phyloP scores from a whole-genome alignment of 2,888 invertebrate genomes.

The Philopedon plagiatum region DNA sequence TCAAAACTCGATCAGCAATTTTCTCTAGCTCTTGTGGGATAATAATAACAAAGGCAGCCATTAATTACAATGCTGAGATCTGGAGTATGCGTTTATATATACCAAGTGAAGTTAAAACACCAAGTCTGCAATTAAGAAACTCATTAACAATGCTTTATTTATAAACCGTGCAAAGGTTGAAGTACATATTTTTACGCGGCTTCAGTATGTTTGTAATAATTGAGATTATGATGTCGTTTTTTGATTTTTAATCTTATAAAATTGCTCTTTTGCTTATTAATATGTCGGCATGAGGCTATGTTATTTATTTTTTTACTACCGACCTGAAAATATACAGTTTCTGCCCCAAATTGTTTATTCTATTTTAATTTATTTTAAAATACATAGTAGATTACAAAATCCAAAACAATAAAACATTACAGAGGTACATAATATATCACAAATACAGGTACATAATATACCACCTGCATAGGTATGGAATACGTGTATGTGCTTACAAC shows the following conservation, averaged over 20 bases:
- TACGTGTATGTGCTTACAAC: too few species aligned
- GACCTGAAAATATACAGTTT: too few species aligned
- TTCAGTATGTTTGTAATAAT: conserved; percentile 1
- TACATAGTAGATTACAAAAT: too few species aligned
- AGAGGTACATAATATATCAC: too few species aligned
- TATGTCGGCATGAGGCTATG: too few species aligned
- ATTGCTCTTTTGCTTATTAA: background rate
- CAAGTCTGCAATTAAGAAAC: conserved; percentile 63
- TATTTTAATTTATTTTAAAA: too few species aligned
- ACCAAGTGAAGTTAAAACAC: conserved; percentile 44
- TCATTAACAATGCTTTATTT: conserved; percentile 62
- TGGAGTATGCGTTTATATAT: conserved; percentile 59
- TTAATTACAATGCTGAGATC: conserved; percentile 65
- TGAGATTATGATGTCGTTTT: background rate
- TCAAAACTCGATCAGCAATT: conserved; percentile 66
- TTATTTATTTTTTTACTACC: too few species aligned
- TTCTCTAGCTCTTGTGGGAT: conserved; percentile 66
- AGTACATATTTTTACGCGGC: conserved; percentile 20
- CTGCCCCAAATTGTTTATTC: too few species aligned
- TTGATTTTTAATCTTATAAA: background rate
- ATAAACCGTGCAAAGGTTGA: conserved; percentile 50
- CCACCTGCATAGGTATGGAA: too few species aligned
- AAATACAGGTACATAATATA: too few species aligned
- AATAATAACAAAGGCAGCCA: conserved; percentile 67
- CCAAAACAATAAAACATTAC: too few species aligned